These are phyloP conservation scores for Limnephilus marmoratus DNA, from an alignment of 2,888 invertebrate genomes.

Conservation along the genomic window DNA sequence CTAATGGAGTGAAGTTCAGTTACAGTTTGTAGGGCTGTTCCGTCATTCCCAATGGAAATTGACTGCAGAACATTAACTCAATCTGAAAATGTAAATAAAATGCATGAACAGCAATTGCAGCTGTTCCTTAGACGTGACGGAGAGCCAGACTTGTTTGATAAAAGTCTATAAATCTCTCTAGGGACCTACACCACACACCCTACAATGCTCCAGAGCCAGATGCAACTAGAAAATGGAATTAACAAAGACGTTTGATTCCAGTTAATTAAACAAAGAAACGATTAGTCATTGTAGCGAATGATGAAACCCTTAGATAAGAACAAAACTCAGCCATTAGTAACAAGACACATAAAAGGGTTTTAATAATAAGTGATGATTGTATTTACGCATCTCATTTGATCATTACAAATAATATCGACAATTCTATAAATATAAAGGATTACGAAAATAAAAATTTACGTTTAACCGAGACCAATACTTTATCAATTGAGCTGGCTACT, in stretches of 20 bases:
- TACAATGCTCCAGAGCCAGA: not conserved
- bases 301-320: not conserved
- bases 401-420: too few species aligned
- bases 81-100: slow-evolving; percentile 61
- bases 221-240: slow-evolving; percentile 9
- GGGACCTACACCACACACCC: not conserved
- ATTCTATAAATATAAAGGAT: too few species aligned
- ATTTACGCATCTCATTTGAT: too few species aligned
- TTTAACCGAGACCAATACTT: too few species aligned
- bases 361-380: not conserved
- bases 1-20: not conserved
- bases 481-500: too few species aligned
- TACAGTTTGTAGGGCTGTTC: not conserved
- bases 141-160: slow-evolving; percentile 41
- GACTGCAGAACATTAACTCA: slow-evolving; percentile 57
- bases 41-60: slow-evolving; percentile 59
- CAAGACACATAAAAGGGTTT: not conserved
- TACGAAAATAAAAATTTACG: too few species aligned
- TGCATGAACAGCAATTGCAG: slow-evolving; percentile 58
- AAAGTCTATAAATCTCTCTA: slow-evolving; percentile 52
- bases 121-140: slow-evolving; percentile 51
- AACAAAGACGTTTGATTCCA: slow-evolving; percentile 24
- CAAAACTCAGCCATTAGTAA: not conserved
- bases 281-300: not conserved
- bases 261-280: slow-evolving; percentile 5